These are phyloP conservation scores for Potamarius usumacintae DNA, from an alignment of 2,113 vertebrate genomes.

Conservation along the genomic window DNA sequence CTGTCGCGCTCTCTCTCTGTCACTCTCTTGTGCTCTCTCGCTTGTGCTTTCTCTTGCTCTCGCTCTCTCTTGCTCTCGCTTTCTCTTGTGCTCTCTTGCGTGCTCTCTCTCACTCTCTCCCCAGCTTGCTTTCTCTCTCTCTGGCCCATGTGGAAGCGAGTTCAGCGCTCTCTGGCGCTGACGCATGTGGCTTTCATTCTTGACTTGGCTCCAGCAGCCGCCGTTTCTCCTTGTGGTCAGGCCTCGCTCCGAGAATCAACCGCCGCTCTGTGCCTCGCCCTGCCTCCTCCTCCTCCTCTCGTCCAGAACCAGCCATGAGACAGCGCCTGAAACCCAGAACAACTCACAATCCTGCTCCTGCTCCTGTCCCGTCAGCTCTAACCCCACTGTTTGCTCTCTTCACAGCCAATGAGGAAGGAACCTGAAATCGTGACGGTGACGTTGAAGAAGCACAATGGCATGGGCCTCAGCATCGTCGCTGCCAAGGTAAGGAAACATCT, in stretches of 20 bases:
- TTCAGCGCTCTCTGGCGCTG: constrained; percentile 13
- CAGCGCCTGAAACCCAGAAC: constrained; percentile 5
- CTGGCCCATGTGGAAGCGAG: constrained; percentile 24
- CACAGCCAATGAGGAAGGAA: constrained; percentile 91
- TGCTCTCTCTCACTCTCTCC: neutral
- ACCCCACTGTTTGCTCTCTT: constrained; percentile 50
- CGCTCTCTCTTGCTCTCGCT: no score
- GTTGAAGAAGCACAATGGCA: constrained; percentile 96
- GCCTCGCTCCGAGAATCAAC: constrained; percentile 51
- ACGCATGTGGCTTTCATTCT: constrained; percentile 74
- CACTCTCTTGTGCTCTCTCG: no score
- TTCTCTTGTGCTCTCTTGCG: no score
- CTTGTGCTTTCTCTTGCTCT: no score
- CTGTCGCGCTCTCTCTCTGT: no score
- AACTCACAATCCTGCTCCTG: neutral
- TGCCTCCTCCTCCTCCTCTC: constrained; percentile 48
- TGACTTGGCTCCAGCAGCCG: constrained; percentile 70
- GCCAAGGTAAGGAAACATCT: constrained; percentile 84
- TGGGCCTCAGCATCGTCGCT: constrained; percentile 98
- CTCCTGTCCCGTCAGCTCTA: neutral
- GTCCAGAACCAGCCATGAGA: constrained; percentile 33
- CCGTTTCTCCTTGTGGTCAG: constrained; percentile 70
- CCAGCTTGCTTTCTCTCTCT: constrained; percentile 11
- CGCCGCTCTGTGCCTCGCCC: constrained; percentile 55
- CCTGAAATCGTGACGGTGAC: constrained; percentile 97